Evolutionary conservation across 2,113 vertebrate species (phyloP), one percentile per base, ranked within the genome.

Genomic region (Arvicanthis niloticus): DNA sequence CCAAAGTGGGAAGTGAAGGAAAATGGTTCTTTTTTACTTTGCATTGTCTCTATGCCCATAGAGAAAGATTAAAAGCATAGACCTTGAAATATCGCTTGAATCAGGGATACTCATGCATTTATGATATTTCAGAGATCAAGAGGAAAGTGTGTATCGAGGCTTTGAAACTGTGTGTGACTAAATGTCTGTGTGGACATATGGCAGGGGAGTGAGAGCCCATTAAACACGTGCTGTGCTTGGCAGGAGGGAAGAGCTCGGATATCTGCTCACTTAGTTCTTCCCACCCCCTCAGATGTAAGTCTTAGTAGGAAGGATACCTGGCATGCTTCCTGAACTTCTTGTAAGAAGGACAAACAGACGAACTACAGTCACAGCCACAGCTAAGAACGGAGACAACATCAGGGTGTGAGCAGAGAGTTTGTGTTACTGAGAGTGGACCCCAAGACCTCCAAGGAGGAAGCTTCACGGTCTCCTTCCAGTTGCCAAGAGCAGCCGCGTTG

Each of bases 231-330:
- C 88, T 87, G 96, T 89, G 94, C 77, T 94, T 96, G 93, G 96
- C 97, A 96, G n/a, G 81, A 93, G 51, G 24, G 22, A 60, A 88
- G 62, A 89, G 67, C 82, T 21, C 29, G 67, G 89, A 91, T 65
- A 92, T 87, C 95, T 97, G 96, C 96, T 97, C 96, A 96, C 78
- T 97, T 97, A 96, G 96, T 42, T 93, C 76, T 95, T 93, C 94
- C 96, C 85, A 62, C 93, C 92, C 75, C 40, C 76, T 90, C 75
- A 93, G 89, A 88, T 77, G 78, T 31, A 48, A 42, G 76, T 45
- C 82, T 89, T 37, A 84, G 97, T 81, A 90, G 95, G 93, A 88
- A 95, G 85, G 58, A 93, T 42, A 48, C 21, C 12, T 22, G 48
- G 65, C 87, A 19, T 51, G 86, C 58, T 89, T 94, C 88, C 75